These are phyloP conservation scores for Trissolcus brochymenae DNA, from an alignment of 2,888 invertebrate species.

Conservation along the genomic window DNA sequence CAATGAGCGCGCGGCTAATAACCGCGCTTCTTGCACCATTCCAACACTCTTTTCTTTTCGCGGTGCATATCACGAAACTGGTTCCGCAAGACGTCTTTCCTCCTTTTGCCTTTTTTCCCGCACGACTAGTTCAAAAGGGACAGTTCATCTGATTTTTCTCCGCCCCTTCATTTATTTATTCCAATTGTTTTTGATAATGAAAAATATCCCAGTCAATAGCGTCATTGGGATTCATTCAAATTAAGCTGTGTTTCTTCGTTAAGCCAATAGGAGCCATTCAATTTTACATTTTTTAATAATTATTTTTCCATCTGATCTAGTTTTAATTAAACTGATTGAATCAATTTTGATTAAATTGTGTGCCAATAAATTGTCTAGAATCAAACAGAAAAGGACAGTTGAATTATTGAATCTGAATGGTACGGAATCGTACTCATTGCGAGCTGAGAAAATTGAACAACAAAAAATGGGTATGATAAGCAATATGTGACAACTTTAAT, in stretches of 20 bases:
- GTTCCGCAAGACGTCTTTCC: conserved; percentile 53
- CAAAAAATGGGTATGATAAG: conserved; percentile 13
- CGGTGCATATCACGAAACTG: conserved; percentile 52
- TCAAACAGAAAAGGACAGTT: background rate
- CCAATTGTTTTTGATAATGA: background rate
- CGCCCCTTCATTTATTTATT: background rate
- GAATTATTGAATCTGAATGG: background rate
- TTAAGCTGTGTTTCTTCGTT: no score
- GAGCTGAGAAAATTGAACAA: conserved; percentile 6
- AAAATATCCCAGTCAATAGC: background rate
- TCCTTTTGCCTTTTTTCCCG: conserved; percentile 36
- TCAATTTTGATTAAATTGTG: background rate
- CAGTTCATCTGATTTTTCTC: conserved; percentile 40
- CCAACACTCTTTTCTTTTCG: conserved; percentile 55
- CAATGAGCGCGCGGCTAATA: conserved; percentile 53
- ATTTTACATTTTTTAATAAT: background rate
- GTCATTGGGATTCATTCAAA: background rate
- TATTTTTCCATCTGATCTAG: background rate
- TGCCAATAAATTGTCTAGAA: background rate
- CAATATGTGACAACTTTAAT: conserved; percentile 16
- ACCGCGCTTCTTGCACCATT: conserved; percentile 50
- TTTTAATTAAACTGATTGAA: no score
- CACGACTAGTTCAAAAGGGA: conserved; percentile 39
- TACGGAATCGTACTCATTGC: no score
- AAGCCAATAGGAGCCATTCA: background rate